Evolutionary conservation across 2,797 vertebrate species (phyloP), one percentile per base, ranked within the genome.

Genomic region (Clarias pachynema): DNA sequence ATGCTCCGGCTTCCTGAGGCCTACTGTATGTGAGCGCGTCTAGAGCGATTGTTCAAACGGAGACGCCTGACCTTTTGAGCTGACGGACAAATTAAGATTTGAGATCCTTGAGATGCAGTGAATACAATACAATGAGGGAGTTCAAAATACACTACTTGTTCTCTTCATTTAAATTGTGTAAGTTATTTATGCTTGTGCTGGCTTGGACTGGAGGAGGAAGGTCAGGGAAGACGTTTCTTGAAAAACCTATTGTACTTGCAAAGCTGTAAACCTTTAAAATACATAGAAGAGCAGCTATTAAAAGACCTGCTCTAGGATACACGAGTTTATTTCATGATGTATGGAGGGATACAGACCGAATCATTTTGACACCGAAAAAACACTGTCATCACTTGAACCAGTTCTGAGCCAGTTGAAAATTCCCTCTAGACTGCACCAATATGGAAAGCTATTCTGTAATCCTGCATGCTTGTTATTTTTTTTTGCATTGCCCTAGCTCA

Each of bases 21-120:
- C 18, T 59, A 31, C 31, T 1, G 31, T 31, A 8, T 18, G 37
- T 22, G 53, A 78, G 3, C 31, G 66, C 34, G 29, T 62, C 26
- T 65, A 34, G 20, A 53, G 57, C 59, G 26, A 73, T 81, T 81
- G 24, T 82, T 81, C 24, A 60, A 49, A 60, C 56, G 37, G 72
- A 81, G n/a, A 26, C 10, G 62, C 34, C 29, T 82, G 70, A 82
- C 80, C 73, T 86, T 82, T 78, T 69, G 24, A 68, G 79, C 70
- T 75, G 70, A 82, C 79, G 57, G 60, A n/a, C 62, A 59, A 63
- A 77, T 77, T 82, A 82, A 77, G 79, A 82, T 77, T 60, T 22
- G 14, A 75, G 84, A 66, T 49, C 24, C 59, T 85, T 40, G 57
- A 59, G 14, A 82, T 68, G 79, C 34, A 49, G 24, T 8, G 26